These are phyloP conservation scores for Electrona antarctica DNA, from an alignment of 2,113 vertebrate species.

Conservation along the genomic window DNA sequence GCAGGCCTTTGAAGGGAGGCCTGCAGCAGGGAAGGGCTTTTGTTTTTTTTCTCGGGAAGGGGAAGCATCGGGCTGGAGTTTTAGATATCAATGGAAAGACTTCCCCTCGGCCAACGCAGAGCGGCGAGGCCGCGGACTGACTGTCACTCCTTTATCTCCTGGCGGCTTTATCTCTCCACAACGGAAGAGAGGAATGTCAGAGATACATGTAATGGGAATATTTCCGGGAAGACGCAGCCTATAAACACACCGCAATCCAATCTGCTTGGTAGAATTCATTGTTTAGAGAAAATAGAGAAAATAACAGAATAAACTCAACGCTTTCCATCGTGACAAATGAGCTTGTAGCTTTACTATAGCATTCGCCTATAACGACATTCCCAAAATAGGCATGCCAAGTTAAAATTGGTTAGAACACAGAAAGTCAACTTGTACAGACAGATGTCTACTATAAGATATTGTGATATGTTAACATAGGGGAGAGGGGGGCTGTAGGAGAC, in stretches of 20 bases:
- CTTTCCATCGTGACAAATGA: neutral
- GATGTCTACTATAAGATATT: no score
- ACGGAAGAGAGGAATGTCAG: conserved; percentile 62
- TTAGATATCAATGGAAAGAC: conserved; percentile 67
- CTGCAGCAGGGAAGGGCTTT: conserved; percentile 56
- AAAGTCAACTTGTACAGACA: neutral
- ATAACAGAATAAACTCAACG: neutral
- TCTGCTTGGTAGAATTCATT: conserved; percentile 7
- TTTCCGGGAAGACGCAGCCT: conserved; percentile 54
- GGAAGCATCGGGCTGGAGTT: conserved; percentile 68
- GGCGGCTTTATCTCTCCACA: conserved; percentile 30
- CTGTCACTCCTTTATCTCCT: conserved; percentile 54
- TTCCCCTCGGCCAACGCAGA: conserved; percentile 41
- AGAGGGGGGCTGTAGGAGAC: no score
- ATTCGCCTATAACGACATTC: no score
- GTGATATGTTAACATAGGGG: no score
- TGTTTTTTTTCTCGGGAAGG: conserved; percentile 42
- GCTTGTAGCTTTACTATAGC: no score
- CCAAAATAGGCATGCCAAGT: no score
- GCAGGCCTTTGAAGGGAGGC: conserved; percentile 65
- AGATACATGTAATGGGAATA: conserved; percentile 59
- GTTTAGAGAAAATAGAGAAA: conserved; percentile 6
- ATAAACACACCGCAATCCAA: conserved; percentile 30
- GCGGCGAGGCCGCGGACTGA: conserved; percentile 19
- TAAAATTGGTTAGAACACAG: neutral